These are phyloP conservation scores for Parnassius smintheus DNA, from an alignment of 2,888 invertebrate genomes.

Conservation along the genomic window DNA sequence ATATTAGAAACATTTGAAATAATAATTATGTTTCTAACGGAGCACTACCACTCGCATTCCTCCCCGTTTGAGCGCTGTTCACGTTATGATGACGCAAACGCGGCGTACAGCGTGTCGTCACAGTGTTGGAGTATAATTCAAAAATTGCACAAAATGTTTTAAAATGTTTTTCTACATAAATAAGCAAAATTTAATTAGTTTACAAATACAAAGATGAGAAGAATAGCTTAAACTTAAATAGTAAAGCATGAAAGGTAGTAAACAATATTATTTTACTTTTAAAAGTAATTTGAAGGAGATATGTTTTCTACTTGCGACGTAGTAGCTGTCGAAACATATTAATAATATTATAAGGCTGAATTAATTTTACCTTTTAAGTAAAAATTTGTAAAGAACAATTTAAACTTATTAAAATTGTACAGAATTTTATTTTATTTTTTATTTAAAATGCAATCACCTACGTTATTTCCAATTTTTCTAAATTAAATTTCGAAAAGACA, in stretches of 20 bases:
- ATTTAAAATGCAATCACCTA: too few relatives aligned
- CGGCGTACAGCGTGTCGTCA: conserved; percentile 67
- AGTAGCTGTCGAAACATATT: conserved; percentile 16
- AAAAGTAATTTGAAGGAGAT: neutral
- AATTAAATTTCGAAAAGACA: too few relatives aligned
- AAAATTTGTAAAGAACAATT: too few relatives aligned
- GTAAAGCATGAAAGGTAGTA: neutral
- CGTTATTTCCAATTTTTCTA: too few relatives aligned
- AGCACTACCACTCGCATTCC: conserved; percentile 57
- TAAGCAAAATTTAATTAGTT: neutral
- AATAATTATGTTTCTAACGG: conserved; percentile 62
- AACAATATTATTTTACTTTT: neutral
- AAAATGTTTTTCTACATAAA: conserved; percentile 18
- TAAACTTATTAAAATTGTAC: too few relatives aligned
- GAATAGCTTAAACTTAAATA: neutral
- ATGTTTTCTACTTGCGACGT: conserved; percentile 22
- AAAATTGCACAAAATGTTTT: conserved; percentile 49
- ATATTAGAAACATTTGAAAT: conserved; percentile 74
- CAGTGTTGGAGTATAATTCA: conserved; percentile 42
- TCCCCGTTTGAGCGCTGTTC: conserved; percentile 69
- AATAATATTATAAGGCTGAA: too few relatives aligned
- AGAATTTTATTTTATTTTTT: too few relatives aligned
- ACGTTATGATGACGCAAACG: conserved; percentile 75
- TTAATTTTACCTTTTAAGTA: too few relatives aligned
- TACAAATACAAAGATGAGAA: too few relatives aligned